Evolutionary conservation across 30 jellyfish, hydroid and myxozoan genomes (phyloP), one percentile per base, ranked within the genome.

Genomic region (Aurelia sp.): DNA sequence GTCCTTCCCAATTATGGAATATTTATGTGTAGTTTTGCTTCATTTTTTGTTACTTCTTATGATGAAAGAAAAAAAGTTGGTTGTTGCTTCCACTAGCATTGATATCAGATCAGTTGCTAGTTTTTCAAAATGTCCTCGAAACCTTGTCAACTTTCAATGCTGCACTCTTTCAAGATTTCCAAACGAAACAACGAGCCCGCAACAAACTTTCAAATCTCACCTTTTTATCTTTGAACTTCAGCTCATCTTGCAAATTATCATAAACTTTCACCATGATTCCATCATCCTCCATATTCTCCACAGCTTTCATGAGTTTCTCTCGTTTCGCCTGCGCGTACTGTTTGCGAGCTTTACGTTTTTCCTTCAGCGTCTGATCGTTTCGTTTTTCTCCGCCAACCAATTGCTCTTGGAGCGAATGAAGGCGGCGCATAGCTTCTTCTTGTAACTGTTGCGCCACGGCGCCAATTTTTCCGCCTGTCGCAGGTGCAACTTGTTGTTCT

Each of bases 251-350:
- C 60, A 96, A 64, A 53, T 90, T 96, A 79, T 96, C 99, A 72
- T 96, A 96, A 48, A 96, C 99, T 52, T 96, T 96, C 40, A 90
- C 96, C 98, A 96, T 96, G 51, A 96, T 86, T 16, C 99, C 99
- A 50, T 90, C 99, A 57, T 96, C 99, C 65, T 96, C 99, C 99
- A 97, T 85, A 35, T 87, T 84, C 71, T 96, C 92, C 30, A 90
- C 90, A 8, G 97, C 99, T 58, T 87, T 69, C 96, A 90, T 96
- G 67, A 86, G 75, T 75, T 88, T 90, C 82, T 96, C 97, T 62
- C 98, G 90, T 71, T 87, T 85, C 87, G 90, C 71, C 84, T 60
- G 84, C 30, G 98, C 99, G 88, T 80, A 89, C 74, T 84, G 97
- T 66, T 90, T 90, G 0, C 98, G 97, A 40, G 91, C 88, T 40